These are phyloP conservation scores for Phataginus tetradactyla DNA, from an alignment of 2,797 vertebrate genomes.

Conservation along the genomic window DNA sequence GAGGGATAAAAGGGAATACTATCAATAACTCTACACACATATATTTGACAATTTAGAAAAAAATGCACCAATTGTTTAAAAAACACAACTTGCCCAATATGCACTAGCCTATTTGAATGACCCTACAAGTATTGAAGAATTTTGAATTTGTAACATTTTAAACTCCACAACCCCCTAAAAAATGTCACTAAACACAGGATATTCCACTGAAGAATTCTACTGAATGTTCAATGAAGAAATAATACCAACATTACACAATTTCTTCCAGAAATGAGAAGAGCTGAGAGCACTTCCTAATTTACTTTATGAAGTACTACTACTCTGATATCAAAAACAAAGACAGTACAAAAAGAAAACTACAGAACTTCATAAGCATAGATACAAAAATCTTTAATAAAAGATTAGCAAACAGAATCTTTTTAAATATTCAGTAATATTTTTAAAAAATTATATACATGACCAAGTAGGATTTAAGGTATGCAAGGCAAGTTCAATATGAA, in stretches of 20 bases:
- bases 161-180: not conserved
- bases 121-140: not conserved
- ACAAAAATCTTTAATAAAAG: not conserved
- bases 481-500: not conserved
- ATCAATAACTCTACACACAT: not conserved
- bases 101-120: not conserved
- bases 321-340: not conserved
- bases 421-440: not conserved
- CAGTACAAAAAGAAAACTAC: not conserved
- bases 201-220: not conserved
- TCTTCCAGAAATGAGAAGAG: not conserved
- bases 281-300: not conserved
- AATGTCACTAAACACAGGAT: not conserved
- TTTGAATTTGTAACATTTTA: not conserved
- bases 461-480: not conserved
- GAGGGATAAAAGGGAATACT: not conserved
- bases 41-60: not conserved
- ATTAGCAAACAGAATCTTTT: not conserved
- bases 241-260: not conserved
- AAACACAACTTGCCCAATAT: not conserved
- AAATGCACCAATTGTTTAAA: not conserved
- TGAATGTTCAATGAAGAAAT: not conserved
- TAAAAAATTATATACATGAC: not conserved
- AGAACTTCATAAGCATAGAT: not conserved
- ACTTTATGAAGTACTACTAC: not conserved